Conservation (phyloP, 2,888 invertebrate species). For the Lysandra bellargus region DNA sequence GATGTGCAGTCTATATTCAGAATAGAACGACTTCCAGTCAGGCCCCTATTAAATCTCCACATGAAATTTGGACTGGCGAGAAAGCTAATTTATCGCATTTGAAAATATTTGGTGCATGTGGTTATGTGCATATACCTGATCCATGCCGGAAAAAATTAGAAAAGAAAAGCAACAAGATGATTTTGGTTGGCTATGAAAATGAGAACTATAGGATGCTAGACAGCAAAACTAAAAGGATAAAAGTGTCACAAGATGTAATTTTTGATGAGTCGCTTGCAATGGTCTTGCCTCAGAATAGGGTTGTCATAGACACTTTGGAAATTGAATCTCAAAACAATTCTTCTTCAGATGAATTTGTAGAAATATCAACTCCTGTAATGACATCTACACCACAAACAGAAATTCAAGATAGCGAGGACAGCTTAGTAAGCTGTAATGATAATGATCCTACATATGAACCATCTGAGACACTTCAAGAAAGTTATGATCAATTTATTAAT, state of each 20-base stretch:
- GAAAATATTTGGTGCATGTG: slow-evolving; percentile 40
- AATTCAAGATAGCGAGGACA: slow-evolving; percentile 35
- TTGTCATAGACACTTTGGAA: too few species aligned
- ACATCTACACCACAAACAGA: too few species aligned
- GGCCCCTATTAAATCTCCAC: slow-evolving; percentile 40
- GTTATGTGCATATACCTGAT: slow-evolving; percentile 47
- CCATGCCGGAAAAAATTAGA: slow-evolving; percentile 44
- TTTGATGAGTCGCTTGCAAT: slow-evolving; percentile 37
- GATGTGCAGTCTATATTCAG: slow-evolving; percentile 47
- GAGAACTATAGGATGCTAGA: slow-evolving; percentile 27
- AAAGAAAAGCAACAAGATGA: slow-evolving; percentile 44
- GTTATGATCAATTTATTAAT: too few species aligned
- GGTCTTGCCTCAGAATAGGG: too few species aligned
- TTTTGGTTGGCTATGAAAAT: slow-evolving; percentile 33
- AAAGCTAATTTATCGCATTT: slow-evolving; percentile 34
- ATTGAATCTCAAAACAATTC: too few species aligned
- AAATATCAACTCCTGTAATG: too few species aligned
- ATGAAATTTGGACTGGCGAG: slow-evolving; percentile 44
- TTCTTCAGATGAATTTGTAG: too few species aligned
- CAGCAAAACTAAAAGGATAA: slow-evolving; percentile 15
- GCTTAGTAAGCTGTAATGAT: slow-evolving; percentile 36
- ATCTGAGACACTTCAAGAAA: slow-evolving; percentile 35
- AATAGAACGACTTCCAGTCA: slow-evolving; percentile 46
- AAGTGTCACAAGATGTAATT: slow-evolving; percentile 39
- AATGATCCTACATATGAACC: slow-evolving; percentile 43